A percentile compares a stretch with the other conserved stretches of the same genome.
Conservation (phyloP, 2,888 invertebrate genomes). For the Apodemia zela region DNA sequence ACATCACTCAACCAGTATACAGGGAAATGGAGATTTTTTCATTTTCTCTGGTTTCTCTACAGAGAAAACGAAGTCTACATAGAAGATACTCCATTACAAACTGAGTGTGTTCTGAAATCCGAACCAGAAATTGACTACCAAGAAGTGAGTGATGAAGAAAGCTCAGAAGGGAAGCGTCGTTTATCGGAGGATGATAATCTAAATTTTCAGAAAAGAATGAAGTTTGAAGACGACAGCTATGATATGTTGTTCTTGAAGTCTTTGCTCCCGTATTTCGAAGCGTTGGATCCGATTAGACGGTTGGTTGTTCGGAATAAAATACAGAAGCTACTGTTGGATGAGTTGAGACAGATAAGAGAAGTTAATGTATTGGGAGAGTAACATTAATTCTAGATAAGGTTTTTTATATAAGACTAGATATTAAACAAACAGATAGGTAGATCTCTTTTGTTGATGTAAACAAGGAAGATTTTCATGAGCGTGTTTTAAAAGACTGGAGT, state of each 20-base stretch:
- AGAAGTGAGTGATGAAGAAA: constrained; percentile 18
- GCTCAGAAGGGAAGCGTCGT: constrained; percentile 13
- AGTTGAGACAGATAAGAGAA: constrained; percentile 30
- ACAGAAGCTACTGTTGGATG: constrained; percentile 51
- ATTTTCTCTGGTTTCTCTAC: constrained; percentile 40
- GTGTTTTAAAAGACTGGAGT: no score
- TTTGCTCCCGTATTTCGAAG: constrained; percentile 48
- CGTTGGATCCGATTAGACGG: constrained; percentile 48
- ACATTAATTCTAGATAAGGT: not conserved
- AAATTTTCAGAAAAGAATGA: constrained; percentile 20
- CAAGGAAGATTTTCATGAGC: no score
- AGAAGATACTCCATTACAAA: constrained; percentile 8
- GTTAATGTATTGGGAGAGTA: constrained; percentile 5
- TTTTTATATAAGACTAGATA: no score
- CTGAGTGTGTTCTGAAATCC: not conserved
- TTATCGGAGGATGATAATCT: not conserved
- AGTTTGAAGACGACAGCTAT: constrained; percentile 40
- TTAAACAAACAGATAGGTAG: no score
- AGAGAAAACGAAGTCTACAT: constrained; percentile 25
- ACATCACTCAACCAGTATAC: constrained; percentile 35
- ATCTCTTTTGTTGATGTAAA: no score
- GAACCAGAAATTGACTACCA: not conserved
- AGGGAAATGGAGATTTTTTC: constrained; percentile 48
- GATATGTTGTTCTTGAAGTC: constrained; percentile 56
- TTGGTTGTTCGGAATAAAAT: constrained; percentile 52